Evolutionary conservation across 2,113 vertebrate genomes (phyloP).

Genomic region (Notiomystis cincta): DNA sequence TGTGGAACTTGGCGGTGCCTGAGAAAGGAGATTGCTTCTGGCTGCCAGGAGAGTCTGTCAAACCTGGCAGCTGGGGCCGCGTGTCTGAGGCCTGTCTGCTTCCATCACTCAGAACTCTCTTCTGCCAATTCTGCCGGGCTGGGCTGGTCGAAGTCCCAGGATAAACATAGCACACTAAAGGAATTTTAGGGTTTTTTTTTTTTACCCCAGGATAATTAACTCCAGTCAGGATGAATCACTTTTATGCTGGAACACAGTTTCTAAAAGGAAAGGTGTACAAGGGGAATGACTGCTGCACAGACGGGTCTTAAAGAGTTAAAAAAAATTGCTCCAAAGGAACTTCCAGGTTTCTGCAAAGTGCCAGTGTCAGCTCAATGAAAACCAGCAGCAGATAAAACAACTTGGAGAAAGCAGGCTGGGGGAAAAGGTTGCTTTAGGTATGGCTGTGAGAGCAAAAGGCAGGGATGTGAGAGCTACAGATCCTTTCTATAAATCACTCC

Average conservation of each 20-base stretch:
- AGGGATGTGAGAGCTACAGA: not conserved
- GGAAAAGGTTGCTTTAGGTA: not conserved
- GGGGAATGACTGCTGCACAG: not conserved
- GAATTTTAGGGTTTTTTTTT: not conserved
- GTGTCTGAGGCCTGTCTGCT: not conserved
- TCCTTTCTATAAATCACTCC: not conserved
- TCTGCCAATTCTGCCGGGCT: not conserved
- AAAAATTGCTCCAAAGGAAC: not conserved
- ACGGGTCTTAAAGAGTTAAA: not conserved
- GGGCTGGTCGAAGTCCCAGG: not conserved
- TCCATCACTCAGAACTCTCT: not conserved
- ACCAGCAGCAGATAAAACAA: slow-evolving; percentile 4
- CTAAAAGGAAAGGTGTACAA: not conserved
- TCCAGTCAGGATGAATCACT: not conserved
- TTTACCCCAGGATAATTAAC: not conserved
- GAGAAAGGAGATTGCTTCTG: not conserved
- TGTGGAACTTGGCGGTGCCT: not conserved
- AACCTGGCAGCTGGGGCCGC: not conserved
- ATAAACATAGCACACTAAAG: not conserved
- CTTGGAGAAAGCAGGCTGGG: not conserved
- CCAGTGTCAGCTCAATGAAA: not conserved
- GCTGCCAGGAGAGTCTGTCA: not conserved
- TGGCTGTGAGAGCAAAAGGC: not conserved
- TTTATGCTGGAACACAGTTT: not conserved
- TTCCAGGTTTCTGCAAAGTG: not conserved